Base-by-base conservation (phyloP, 2,888 invertebrate genomes). In the Prostheceraeus crozeri region DNA sequence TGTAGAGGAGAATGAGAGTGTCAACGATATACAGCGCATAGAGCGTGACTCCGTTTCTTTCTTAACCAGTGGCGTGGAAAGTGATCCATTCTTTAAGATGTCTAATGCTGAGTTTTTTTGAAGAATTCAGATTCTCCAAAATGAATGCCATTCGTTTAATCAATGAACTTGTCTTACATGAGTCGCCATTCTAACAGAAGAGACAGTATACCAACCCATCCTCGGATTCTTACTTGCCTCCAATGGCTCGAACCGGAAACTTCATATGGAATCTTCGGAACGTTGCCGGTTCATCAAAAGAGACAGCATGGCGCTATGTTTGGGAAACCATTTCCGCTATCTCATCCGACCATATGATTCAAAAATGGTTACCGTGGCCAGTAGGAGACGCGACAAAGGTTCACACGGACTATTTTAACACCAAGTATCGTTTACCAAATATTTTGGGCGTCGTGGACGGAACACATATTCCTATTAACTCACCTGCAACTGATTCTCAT, bases 361-460 rank as follows among this genome's bases (percentile, higher is more conserved):
- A 40, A n/a, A 40, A 4, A 40, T 40, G 40, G 40, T 23, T 40
- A 8, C 40, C 40, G 4, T 40, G 40, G 40, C 40, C 40, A 40
- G 4, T 16, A 4, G n/a, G 40, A 40, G 40, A 40, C 16, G n/a
- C 4, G 6, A n/a, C n/a, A n/a, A n/a, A n/a, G n/a, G 40, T 8
- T 6, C 40, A 40, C 14, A 40, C 40, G 4, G 6, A 4, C 6
- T 40, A 40, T n/a, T 40, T 40, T n/a, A 4, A n/a, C 6, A 40
- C 16, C 40, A 40, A 40, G 19, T 40, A 40, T n/a, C 40, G 19
- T 1, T 65, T 68, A 53, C 66, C 66, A 1, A 61, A 63, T 11
- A 57, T 66, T 2, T 57, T 68, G n/a, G 67, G 67, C 19, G 53
- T 56, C 11, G 54, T 67, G 3, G 68, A 68, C 36, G 66, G 67